Conservation (phyloP, 37 sponge, comb jelly and placozoan species). For the Ephydatia muelleri region DNA sequence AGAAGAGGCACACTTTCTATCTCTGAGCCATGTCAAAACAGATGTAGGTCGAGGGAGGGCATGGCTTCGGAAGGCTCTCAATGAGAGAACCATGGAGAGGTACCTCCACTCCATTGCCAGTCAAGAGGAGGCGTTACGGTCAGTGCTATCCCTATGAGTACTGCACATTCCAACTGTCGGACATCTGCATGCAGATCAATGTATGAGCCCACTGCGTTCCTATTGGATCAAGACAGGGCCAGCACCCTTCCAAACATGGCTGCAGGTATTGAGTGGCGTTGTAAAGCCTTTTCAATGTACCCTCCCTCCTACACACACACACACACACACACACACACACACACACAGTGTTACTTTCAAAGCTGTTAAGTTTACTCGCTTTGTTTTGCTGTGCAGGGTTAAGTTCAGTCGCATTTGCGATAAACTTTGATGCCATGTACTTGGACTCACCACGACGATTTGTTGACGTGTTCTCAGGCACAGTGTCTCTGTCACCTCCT, state of each 20-base stretch:
- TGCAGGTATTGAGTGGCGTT: constrained; percentile 42
- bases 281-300: not conserved
- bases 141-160: not conserved
- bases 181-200: constrained; percentile 23
- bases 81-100: constrained; percentile 82
- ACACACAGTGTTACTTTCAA: not conserved
- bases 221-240: constrained; percentile 78
- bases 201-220: constrained; percentile 74
- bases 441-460: constrained; percentile 34
- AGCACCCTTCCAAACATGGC: constrained; percentile 88
- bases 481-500: not conserved
- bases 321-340: too few species aligned
- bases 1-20: constrained; percentile 36
- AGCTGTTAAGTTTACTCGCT: not conserved
- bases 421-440: constrained; percentile 42
- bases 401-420: constrained; percentile 72
- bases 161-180: not conserved
- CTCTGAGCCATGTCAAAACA: constrained; percentile 25
- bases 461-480: constrained; percentile 25
- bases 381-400: constrained; percentile 29
- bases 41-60: constrained; percentile 76
- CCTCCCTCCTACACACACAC: not conserved
- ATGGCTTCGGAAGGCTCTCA: constrained; percentile 84
- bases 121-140: constrained; percentile 35
- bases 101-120: constrained; percentile 45